Evolutionary conservation across 2,888 invertebrate genomes (phyloP), one percentile per base, ranked within the genome.

Genomic region (Netelia melanura): DNA sequence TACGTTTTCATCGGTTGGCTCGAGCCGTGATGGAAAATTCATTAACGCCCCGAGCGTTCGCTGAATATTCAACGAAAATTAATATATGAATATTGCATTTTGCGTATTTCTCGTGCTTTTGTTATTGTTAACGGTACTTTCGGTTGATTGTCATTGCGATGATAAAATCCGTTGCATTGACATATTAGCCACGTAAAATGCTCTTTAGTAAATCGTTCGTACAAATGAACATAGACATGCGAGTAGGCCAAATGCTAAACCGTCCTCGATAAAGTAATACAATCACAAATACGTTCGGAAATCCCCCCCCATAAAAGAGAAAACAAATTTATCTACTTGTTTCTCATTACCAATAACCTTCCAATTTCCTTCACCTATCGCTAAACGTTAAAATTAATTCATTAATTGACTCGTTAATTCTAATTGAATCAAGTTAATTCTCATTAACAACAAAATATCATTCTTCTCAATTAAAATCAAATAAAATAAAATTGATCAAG

Each of bases 21-120:
- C n/a, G 44, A 5, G n/a, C 30, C 5, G 61, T 61, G 44, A 23
- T 44, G 48, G 10, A 44, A 74, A 62, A 25, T 74, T 11, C 25
- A 25, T 61, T 74, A 61, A 74, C 44, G 74, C 74, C 61, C 48
- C 23, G 10, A 61, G 74, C 61, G 14, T 61, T 44, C n/a, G 21
- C 74, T 21, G 74, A 62, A 62, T 48, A 48, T 74, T 62, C 48
- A 10, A 25, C 74, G 21, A 62, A 23, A 2, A 25, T 25, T 14
- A n/a, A 61, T 62, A 56, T 43, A 44, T 48, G 61, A 48, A 48
- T 74, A 44, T 17, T 23, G 23, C 21, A 44, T 23, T 23, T n/a
- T n/a, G 58, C 9, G n/a, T 5, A 61, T 62, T 48, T 62, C 1
- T 48, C 30, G 6, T 30, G 30, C 30, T 30, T 61, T 62, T 14